These are phyloP conservation scores for Andrena dorsata DNA, from an alignment of 2,888 invertebrate genomes.

Conservation along the genomic window DNA sequence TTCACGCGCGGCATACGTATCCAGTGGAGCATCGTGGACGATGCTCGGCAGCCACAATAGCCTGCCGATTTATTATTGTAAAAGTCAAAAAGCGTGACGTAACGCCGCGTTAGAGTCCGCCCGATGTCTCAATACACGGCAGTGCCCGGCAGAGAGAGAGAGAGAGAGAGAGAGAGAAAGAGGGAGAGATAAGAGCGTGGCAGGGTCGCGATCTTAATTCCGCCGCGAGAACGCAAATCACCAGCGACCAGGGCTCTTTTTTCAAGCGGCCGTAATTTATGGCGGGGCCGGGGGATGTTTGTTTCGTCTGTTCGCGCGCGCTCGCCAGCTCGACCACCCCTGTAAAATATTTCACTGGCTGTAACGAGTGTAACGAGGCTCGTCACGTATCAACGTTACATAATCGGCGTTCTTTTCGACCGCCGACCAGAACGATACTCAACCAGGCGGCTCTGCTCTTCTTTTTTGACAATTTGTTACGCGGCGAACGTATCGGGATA, in stretches of 20 bases:
- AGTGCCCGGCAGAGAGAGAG: neutral
- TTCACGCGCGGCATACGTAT: slow-evolving; percentile 25
- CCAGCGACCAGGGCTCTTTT: slow-evolving; percentile 4
- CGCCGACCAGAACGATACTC: neutral
- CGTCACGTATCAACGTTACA: slow-evolving; percentile 27
- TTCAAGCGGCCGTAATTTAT: slow-evolving; percentile 47
- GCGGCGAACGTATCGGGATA: neutral
- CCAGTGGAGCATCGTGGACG: slow-evolving; percentile 45
- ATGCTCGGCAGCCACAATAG: slow-evolving; percentile 75
- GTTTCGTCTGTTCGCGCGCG: slow-evolving; percentile 40
- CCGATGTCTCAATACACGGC: slow-evolving; percentile 76
- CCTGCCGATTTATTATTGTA: slow-evolving; percentile 80
- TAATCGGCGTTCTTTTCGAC: slow-evolving; percentile 22
- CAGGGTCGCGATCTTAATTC: slow-evolving; percentile 70
- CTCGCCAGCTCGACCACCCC: slow-evolving; percentile 1
- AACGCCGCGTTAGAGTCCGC: slow-evolving; percentile 75
- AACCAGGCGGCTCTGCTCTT: neutral
- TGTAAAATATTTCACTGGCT: slow-evolving; percentile 45
- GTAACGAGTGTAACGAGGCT: slow-evolving; percentile 48
- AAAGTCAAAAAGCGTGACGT: slow-evolving; percentile 75
- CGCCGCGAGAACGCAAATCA: slow-evolving; percentile 49
- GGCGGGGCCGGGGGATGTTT: slow-evolving; percentile 49
- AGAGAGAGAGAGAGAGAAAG: neutral
- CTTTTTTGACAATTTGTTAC: slow-evolving; percentile 26
- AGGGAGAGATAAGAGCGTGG: slow-evolving; percentile 18